A percentile compares a stretch with the other conserved stretches of the same genome.
Conservation (phyloP, 2,113 vertebrate species). For the Carassius gibelio region DNA sequence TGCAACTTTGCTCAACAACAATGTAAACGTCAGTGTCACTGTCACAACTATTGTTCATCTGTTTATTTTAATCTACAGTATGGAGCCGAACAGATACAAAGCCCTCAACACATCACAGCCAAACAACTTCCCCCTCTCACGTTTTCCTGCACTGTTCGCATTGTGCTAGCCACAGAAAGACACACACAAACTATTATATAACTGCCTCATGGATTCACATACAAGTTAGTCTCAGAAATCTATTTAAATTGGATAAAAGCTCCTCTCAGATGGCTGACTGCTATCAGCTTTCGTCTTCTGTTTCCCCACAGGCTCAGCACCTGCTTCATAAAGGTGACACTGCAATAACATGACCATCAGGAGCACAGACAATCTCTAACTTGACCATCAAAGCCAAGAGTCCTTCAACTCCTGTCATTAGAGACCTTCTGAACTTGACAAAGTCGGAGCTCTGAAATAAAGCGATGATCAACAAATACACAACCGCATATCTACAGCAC, state of each 20-base stretch:
- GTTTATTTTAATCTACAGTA: background rate
- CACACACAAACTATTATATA: slow-evolving; percentile 17
- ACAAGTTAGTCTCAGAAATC: background rate
- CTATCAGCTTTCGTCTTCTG: slow-evolving; percentile 70
- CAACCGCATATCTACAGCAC: background rate
- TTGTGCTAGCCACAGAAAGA: slow-evolving; percentile 31
- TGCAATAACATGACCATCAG: slow-evolving; percentile 32
- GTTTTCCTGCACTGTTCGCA: slow-evolving; percentile 23
- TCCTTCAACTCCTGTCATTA: background rate
- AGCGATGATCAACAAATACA: background rate
- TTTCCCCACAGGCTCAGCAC: slow-evolving; percentile 68
- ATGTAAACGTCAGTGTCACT: background rate
- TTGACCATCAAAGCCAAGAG: background rate
- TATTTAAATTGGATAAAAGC: slow-evolving; percentile 9
- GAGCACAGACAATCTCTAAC: slow-evolving; percentile 1
- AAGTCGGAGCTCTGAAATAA: background rate
- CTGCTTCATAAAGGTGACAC: slow-evolving; percentile 58
- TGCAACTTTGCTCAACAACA: background rate
- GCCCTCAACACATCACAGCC: slow-evolving; percentile 2
- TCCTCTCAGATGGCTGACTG: slow-evolving; percentile 60
- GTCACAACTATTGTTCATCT: background rate
- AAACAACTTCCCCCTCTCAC: slow-evolving; percentile 44
- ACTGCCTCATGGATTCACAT: background rate
- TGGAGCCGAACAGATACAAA: background rate
- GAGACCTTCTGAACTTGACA: background rate